Base-by-base conservation (phyloP, 2,888 invertebrate species). In the Escarpia spicata region DNA sequence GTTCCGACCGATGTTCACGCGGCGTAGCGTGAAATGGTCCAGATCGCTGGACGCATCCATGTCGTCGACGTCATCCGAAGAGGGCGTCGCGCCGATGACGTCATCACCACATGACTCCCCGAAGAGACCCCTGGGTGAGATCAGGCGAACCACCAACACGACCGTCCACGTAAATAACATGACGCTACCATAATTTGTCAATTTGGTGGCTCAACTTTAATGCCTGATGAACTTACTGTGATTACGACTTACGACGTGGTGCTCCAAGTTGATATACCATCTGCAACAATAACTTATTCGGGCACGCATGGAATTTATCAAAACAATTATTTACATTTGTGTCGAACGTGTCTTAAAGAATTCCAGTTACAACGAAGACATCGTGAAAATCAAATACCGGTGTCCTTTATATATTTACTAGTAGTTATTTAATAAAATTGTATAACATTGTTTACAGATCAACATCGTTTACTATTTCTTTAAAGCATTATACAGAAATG, bases 31-130 rank as follows among this genome's bases (percentile, higher is more conserved):
- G 19, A 75, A 75, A 26, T 75, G 75, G 75, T 26, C 75, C 75
- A 75, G 26, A 26, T 75, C 75, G 75, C n/a, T 75, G 75, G 75
- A 75, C 26, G 75, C 75, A 2, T 52, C 52, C 12, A 52, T 52
- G 75, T 26, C 75, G n/a, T 75, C 75, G 75, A 75, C 75, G 75
- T 75, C 75, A 75, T 75, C 75, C 75, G 75, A 75, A n/a, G 75
- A 75, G 19, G 75, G n/a, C 75, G n/a, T 75, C 26, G n/a, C 75
- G 19, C n/a, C 75, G n/a, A 75, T 75, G 75, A 3, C 75, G 75
- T 75, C 75, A 6, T 75, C 75, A 26, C 26, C 75, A n/a, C 75
- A n/a, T 75, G 75, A 75, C 75, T 4, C 75, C 75, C 75, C 26
- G 75, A 75, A 75, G 75, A 75, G n/a, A 75, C 19, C 75, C 6